A percentile compares a stretch with the other conserved stretches of the same genome.
These are phyloP conservation scores for Fukomys damarensis DNA, from an alignment of 2,113 vertebrate genomes.

Conservation along the genomic window DNA sequence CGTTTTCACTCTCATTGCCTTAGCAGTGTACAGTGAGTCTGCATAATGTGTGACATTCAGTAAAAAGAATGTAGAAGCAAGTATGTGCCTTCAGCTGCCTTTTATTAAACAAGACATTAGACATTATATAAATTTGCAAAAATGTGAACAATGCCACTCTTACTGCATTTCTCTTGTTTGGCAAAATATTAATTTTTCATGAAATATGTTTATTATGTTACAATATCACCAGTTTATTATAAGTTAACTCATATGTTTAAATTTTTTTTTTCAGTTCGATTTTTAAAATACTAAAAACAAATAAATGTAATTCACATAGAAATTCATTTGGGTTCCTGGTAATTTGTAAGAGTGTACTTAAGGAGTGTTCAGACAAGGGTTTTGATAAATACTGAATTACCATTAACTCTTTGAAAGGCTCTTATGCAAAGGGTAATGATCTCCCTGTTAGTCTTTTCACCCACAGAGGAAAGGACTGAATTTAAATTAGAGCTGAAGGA, in stretches of 20 bases:
- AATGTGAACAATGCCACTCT: background rate
- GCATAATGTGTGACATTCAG: background rate
- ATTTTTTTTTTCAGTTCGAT: background rate
- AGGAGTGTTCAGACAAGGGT: background rate
- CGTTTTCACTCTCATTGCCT: background rate
- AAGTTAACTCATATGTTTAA: background rate
- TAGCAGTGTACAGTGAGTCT: background rate
- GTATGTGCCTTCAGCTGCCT: background rate
- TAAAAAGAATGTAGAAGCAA: background rate
- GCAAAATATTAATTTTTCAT: conserved; percentile 23
- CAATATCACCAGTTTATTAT: background rate
- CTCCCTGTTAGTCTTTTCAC: background rate
- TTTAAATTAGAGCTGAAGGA: background rate
- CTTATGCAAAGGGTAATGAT: background rate
- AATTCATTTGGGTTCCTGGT: background rate
- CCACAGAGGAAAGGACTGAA: background rate
- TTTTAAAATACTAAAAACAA: conserved; percentile 27
- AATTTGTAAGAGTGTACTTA: conserved; percentile 20
- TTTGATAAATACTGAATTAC: background rate
- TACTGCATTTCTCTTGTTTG: conserved; percentile 6
- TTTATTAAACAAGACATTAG: background rate
- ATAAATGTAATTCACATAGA: background rate
- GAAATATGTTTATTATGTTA: conserved; percentile 7
- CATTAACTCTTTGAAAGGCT: background rate
- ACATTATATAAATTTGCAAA: conserved; percentile 40